Conservation (phyloP, 1,140 invertebrate genomes). For the Tachypleus tridentatus region DNA sequence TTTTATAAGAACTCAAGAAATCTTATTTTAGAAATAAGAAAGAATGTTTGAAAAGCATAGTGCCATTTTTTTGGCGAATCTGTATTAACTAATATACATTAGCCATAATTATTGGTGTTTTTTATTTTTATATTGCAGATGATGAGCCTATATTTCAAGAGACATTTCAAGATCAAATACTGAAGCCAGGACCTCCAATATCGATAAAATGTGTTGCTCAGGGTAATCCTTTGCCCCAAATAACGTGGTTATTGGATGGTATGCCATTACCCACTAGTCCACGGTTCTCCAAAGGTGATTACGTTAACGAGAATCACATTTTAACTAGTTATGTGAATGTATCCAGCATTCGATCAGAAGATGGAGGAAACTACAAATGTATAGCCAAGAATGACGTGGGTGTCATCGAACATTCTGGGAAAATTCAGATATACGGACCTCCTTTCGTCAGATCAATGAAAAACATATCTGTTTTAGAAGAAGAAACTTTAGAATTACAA, state of each 20-base stretch:
- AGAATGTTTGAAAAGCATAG: too few species aligned
- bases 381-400: slow-evolving; percentile 84
- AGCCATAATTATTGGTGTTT: too few species aligned
- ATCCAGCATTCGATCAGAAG: slow-evolving; percentile 29
- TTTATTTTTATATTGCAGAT: slow-evolving; percentile 44
- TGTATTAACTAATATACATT: too few species aligned
- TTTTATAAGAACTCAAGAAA: too few species aligned
- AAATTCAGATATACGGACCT: slow-evolving; percentile 79
- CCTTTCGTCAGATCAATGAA: slow-evolving; percentile 82
- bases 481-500: slow-evolving; percentile 68
- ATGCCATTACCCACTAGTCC: slow-evolving; percentile 19
- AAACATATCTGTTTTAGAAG: slow-evolving; percentile 78
- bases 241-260: slow-evolving; percentile 25
- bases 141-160: slow-evolving; percentile 64
- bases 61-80: too few species aligned
- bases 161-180: slow-evolving; percentile 66
- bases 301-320: slow-evolving; percentile 17
- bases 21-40: too few species aligned
- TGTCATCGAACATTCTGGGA: slow-evolving; percentile 65
- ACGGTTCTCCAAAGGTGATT: slow-evolving; percentile 25
- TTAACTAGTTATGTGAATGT: slow-evolving; percentile 37
- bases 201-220: slow-evolving; percentile 24
- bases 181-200: slow-evolving; percentile 60
- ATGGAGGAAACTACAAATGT: slow-evolving; percentile 44
- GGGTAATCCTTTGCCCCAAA: slow-evolving; percentile 24